Base-by-base conservation (phyloP, 2,888 invertebrate genomes). In the Cantharis nigra region DNA sequence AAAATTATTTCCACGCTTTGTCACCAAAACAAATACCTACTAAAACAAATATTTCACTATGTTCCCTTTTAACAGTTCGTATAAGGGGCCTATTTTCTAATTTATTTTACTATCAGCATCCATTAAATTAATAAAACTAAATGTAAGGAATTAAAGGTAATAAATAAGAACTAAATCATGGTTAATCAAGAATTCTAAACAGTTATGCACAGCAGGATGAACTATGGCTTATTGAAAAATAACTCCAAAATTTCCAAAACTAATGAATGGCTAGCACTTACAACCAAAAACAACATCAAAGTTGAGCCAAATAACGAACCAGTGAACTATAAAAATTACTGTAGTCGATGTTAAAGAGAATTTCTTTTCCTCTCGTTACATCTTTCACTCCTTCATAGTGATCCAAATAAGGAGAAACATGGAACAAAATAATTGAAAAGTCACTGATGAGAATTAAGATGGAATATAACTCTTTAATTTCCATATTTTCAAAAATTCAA, bases 81-180 rank as follows among this genome's bases (percentile, higher is more conserved):
- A 49, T n/a, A 49, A 49, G 65, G 26, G 65, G 26, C 23, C 65
- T 20, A 67, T 67, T 67, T 67, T 67, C 65, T 67, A 67, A 67
- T 67, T 26, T 67, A 67, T 26, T 67, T 67, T 23, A 64, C 18
- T 16, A 64, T 16, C 64, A 64, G 49, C 64, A 20, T 64, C 20
- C 18, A 67, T 67, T 26, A 67, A 67, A 67, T 67, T 67, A 67
- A 67, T 67, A 67, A 67, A 67, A 67, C 9, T 67, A 67, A 67
- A 23, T 26, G 26, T 67, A 67, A 67, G 49, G 49, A 49, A 49
- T 49, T 49, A 49, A 49, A 49, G 49, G 49, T 49, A 49, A 49
- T 49, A 49, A 49, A 49, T 49, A 49, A 49, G 49, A 49, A 49
- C 49, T 49, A 49, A 49, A 49, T 49, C 49, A 49, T 49, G 49